These are phyloP conservation scores for Watsonalla cultraria DNA, from an alignment of 2,888 invertebrate genomes.

Conservation along the genomic window DNA sequence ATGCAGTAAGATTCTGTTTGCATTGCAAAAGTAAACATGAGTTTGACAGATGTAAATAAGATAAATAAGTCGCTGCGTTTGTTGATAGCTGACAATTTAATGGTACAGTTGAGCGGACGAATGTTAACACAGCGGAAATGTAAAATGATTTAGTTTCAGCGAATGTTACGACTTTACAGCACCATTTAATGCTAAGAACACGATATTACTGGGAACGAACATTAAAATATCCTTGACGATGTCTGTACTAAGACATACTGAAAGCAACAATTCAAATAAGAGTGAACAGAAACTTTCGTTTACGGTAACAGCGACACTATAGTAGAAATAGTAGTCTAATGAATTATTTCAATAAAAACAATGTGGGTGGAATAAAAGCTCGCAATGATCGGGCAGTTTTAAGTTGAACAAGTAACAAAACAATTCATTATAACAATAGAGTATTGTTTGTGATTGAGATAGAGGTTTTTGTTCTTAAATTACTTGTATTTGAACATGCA, in stretches of 20 bases:
- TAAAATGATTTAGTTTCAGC: conserved; percentile 58
- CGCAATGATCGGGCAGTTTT: conserved; percentile 59
- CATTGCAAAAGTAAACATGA: conserved; percentile 66
- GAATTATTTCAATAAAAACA: conserved; percentile 43
- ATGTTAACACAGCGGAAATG: conserved; percentile 58
- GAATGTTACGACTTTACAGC: conserved; percentile 42
- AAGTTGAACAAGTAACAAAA: conserved; percentile 56
- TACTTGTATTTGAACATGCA: conserved; percentile 40
- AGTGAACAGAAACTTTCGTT: too few relatives aligned
- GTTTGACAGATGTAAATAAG: conserved; percentile 56
- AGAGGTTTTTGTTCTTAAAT: conserved; percentile 52
- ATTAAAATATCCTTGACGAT: conserved; percentile 9
- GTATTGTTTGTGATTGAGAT: conserved; percentile 63
- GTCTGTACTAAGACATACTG: neutral
- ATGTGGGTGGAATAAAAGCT: conserved; percentile 64
- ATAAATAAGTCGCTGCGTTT: conserved; percentile 43
- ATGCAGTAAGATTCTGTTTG: conserved; percentile 62
- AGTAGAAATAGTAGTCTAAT: conserved; percentile 11
- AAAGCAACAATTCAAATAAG: neutral
- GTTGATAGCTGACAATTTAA: conserved; percentile 52
- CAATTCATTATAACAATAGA: conserved; percentile 65
- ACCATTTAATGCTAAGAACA: conserved; percentile 35
- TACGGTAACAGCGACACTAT: too few relatives aligned
- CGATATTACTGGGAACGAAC: conserved; percentile 29
- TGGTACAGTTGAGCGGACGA: conserved; percentile 43